phyloP scores from a whole-genome alignment of 2,888 invertebrate species.

The Euplagia quadripunctaria region DNA sequence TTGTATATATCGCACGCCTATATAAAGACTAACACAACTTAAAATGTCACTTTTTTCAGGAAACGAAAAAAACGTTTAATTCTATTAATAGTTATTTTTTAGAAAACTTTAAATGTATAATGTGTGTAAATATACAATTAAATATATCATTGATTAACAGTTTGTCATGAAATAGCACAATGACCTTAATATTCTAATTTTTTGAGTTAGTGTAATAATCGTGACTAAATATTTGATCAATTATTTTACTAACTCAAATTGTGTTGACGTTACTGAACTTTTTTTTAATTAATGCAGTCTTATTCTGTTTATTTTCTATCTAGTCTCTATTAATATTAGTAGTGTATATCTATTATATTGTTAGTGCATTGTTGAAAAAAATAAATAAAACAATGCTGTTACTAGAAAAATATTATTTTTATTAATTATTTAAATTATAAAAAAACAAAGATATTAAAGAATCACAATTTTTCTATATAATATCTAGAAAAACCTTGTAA shows the following conservation, averaged over 20 bases:
- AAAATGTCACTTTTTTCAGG: too few species aligned
- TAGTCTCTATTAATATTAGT: constrained; percentile 1
- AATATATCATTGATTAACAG: constrained; percentile 1
- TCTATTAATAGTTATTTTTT: constrained; percentile 1
- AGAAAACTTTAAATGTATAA: not conserved
- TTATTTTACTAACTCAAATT: not conserved
- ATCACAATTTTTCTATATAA: constrained; percentile 1
- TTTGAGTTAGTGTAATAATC: too few species aligned
- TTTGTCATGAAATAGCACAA: constrained; percentile 3
- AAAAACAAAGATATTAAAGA: not conserved
- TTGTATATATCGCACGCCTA: too few species aligned
- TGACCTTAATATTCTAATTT: too few species aligned
- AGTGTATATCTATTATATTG: constrained; percentile 1
- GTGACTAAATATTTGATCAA: not conserved
- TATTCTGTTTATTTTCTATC: constrained; percentile 1
- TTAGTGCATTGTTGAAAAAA: constrained; percentile 4
- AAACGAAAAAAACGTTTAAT: too few species aligned
- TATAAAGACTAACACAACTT: too few species aligned
- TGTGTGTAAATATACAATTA: constrained; percentile 5
- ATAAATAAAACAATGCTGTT: not conserved
- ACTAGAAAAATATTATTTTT: constrained; percentile 5
- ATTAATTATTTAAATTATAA: constrained; percentile 6
- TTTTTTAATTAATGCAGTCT: not conserved
- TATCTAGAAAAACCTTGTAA: not conserved
- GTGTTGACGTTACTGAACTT: not conserved